Evolutionary conservation across 2,888 invertebrate genomes (phyloP), one percentile per base, ranked within the genome.

Genomic region (Caenorhabditis drosophilae): DNA sequence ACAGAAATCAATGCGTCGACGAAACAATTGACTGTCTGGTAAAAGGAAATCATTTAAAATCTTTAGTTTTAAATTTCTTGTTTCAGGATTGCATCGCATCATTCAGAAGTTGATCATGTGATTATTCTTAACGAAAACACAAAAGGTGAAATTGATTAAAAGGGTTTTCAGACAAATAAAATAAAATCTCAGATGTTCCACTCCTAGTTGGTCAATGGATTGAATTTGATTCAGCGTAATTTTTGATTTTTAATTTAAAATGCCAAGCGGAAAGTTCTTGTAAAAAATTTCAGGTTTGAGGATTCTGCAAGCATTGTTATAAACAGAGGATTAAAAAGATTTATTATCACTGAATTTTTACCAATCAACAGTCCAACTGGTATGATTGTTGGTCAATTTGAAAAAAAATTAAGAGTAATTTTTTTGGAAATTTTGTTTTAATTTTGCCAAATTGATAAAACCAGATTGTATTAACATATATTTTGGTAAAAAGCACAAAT

Each of bases 401-500:
- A 35, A 7, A 35, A 23, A 47, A 3, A 12, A n/a, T 34, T 35
- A 20, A 34, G 35, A 34, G 47, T 47, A 20, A 20, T 22, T 15
- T 7, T 20, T 20, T 40, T 2, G 22, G 22, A 20, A 40, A 36
- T 4, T 11, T 11, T 36, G 36, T 36, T 16, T 3, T 4, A 15
- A 36, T 7, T 36, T 15, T 15, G 16, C 15, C 36, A 4, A 36
- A 36, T 36, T 12, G 4, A n/a, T 4, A 36, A 4, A 3, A 36
- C 2, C 9, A 42, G 42, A 20, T 42, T 18, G 20, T 45, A 6
- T 31, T 45, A 31, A 35, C 47, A 11, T 35, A 26, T 22, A 31
- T n/a, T 22, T 26, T 47, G 20, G 45, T 45, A 15, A 45, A 11
- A 26, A 22, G 35, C 22, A 47, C 47, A 22, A 35, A 47, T 16